These are phyloP conservation scores for Cosmopolites sordidus DNA, from an alignment of 2,888 invertebrate species.

Conservation along the genomic window DNA sequence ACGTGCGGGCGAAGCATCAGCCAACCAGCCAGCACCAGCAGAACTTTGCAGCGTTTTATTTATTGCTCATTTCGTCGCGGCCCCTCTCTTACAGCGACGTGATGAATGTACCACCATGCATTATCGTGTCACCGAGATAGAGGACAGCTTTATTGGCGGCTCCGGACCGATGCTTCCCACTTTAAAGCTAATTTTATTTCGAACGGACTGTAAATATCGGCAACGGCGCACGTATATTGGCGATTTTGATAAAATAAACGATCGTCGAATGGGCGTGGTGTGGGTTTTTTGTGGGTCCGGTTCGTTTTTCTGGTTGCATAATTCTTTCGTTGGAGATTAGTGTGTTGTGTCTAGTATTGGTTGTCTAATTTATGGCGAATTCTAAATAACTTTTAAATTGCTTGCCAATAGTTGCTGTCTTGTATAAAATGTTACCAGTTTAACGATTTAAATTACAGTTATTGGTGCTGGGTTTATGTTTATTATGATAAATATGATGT, in stretches of 20 bases:
- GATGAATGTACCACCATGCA: slow-evolving; percentile 46
- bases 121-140: slow-evolving; percentile 44
- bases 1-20: slow-evolving; percentile 23
- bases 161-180: slow-evolving; percentile 38
- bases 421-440: no score
- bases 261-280: neutral
- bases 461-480: no score
- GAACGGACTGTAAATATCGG: slow-evolving; percentile 34
- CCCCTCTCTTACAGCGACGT: slow-evolving; percentile 32
- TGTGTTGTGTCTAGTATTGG: neutral
- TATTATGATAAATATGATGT: no score
- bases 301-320: neutral
- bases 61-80: slow-evolving; percentile 46
- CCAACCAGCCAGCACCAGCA: slow-evolving; percentile 39
- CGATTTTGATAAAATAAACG: slow-evolving; percentile 14
- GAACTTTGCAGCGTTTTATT: slow-evolving; percentile 45
- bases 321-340: neutral
- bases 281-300: neutral
- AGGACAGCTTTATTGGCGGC: slow-evolving; percentile 45
- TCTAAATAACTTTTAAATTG: no score
- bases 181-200: slow-evolving; percentile 41
- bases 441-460: no score
- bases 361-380: no score
- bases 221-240: slow-evolving; percentile 32
- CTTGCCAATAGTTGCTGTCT: no score